phyloP scores from a whole-genome alignment of 2,888 invertebrate genomes.

The Dexiosoma caninum region DNA sequence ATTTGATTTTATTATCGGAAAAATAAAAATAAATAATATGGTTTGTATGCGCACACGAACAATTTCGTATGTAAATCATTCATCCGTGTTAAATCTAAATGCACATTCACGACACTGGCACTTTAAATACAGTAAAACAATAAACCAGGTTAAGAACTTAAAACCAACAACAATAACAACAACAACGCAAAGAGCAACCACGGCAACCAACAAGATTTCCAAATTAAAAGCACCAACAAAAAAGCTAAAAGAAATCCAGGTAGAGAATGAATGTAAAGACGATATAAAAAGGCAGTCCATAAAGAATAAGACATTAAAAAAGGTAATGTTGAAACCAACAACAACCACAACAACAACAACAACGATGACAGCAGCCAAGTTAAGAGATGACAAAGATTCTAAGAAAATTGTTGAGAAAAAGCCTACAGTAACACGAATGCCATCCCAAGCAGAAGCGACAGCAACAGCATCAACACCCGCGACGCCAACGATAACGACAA shows the following conservation, averaged over 20 bases:
- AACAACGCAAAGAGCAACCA: not conserved
- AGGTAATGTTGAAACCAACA: conserved; percentile 41
- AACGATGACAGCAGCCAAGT: conserved; percentile 11
- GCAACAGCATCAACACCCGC: conserved; percentile 36
- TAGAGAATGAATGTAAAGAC: conserved; percentile 17
- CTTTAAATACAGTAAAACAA: conserved; percentile 43
- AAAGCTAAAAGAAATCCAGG: conserved; percentile 8
- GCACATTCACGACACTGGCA: conserved; percentile 42
- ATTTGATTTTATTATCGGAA: not conserved
- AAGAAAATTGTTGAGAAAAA: conserved; percentile 13
- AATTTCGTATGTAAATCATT: conserved; percentile 17
- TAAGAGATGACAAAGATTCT: conserved; percentile 29
- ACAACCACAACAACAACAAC: conserved; percentile 20
- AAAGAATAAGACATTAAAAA: conserved; percentile 29
- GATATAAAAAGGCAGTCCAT: conserved; percentile 8
- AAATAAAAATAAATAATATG: conserved; percentile 4
- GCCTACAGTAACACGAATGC: conserved; percentile 44
- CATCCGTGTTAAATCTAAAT: conserved; percentile 35
- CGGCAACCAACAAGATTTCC: conserved; percentile 60
- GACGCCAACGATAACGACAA: conserved; percentile 58
- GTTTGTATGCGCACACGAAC: conserved; percentile 23
- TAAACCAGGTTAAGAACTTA: conserved; percentile 36
- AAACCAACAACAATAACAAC: conserved; percentile 42
- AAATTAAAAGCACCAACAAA: conserved; percentile 40
- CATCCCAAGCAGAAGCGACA: conserved; percentile 50